Base-by-base conservation (phyloP, 35 echinoderm and acorn worm species). In the Anneissia japonica region DNA sequence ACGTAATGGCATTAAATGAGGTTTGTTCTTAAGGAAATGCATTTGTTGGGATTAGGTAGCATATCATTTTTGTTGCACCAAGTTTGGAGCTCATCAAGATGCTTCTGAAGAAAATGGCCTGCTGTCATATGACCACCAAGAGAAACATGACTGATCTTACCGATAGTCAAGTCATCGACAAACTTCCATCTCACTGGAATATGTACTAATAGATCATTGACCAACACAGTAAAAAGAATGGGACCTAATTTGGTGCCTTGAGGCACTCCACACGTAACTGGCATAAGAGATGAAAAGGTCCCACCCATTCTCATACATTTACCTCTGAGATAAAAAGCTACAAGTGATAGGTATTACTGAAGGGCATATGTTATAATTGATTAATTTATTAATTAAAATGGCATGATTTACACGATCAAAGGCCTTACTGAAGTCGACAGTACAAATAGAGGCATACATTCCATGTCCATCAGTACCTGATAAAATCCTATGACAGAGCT, bases 361-460 rank as follows among this genome's bases (percentile, higher is more conserved):
- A n/a, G n/a, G n/a, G n/a, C n/a, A n/a, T n/a, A 73, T n/a, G 39
- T 35, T 39, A 4, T 31, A 88, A 11, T 81, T 88, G 80, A 21
- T 43, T 72, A 32, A n/a, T n/a, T n/a, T n/a, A n/a, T n/a, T n/a
- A n/a, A n/a, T n/a, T n/a, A n/a, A n/a, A n/a, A n/a, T n/a, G 43
- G 77, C 46, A 72, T 88, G 86, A 46, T 88, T 88, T 28, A 88
- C 39, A 0, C 36, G 31, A 35, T 84, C 86, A 72, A 88, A 55
- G 30, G 77, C 86, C 32, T 88, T 82, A 31, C 33, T 56, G 11
- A 88, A 88, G 38, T 88, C 86, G 16, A 88, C 72, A 35, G 86
- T 43, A 32, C 33, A 11, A 30, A 81, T 30, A 64, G 43, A 43
- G 5, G 74, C 32, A 81, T 56, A 51, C 33, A 35, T 30, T 19